Evolutionary conservation across 2,888 invertebrate species (phyloP), one percentile per base, ranked within the genome.

Genomic region (Drosophila mulleri): DNA sequence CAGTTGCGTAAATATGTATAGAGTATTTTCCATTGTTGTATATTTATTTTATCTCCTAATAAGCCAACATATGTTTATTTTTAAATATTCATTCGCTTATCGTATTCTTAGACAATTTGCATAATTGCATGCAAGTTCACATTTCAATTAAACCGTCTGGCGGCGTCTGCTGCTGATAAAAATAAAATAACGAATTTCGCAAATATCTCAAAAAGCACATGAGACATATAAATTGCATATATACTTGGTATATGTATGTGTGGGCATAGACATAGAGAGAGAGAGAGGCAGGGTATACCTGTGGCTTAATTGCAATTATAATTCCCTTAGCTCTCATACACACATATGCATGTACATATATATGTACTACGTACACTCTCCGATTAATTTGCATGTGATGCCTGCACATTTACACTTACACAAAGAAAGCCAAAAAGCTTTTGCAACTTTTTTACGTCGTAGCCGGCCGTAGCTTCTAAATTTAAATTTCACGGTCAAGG

Each of bases 401-500:
- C 29, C 6, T 48, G 45, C 35, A 39, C 37, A 63, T 44, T 50
- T 60, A 45, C 56, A 68, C 59, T 57, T 50, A 64, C 75, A 77
- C 75, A 71, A 35, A 58, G 67, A 78, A 66, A 71, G 67, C 29
- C 41, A n/a, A 60, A 71, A 71, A 82, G 75, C 78, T 81, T 68
- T 70, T 66, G 76, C 56, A 64, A 54, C 76, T 83, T 84, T 80
- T 85, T 85, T 86, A 88, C 86, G 85, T 77, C 86, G 88, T 80
- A 79, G 76, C 56, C 87, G 78, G 79, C 60, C 59, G 65, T 68
- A 69, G 80, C 77, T 85, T 88, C 90, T 91, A 91, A 90, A 91
- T 89, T 91, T 91, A 91, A 88, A 91, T 91, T 86, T 91, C 91
- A 91, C 91, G 92, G 92, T 80, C 92, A 93, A 84, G 92, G 92